Conservation (phyloP, 1,140 invertebrate species). For the Platorchestia sp. region DNA sequence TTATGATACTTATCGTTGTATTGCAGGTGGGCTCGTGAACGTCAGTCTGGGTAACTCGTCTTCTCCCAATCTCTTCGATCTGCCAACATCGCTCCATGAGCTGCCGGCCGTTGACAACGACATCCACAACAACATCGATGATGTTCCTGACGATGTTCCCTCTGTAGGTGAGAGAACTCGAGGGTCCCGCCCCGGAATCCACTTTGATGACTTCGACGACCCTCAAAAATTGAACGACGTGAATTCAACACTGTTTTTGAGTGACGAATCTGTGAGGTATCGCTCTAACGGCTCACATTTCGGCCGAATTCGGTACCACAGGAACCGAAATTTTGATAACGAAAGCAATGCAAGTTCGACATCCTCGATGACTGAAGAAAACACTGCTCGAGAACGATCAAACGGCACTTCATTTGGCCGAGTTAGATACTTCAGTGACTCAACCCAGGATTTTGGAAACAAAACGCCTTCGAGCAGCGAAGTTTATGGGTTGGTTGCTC, state of each 20-base stretch:
- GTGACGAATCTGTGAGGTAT: not conserved
- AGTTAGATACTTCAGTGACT: not conserved
- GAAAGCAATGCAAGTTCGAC: not conserved
- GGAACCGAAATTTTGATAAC: not conserved
- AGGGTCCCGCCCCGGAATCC: not conserved
- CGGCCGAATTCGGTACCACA: not conserved
- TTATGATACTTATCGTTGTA: not conserved
- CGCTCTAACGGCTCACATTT: not conserved
- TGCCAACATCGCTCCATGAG: not conserved
- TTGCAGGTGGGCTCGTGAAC: not conserved
- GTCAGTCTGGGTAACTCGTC: not conserved
- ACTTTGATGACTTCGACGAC: not conserved
- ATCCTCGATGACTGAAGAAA: not conserved
- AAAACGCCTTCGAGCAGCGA: not conserved
- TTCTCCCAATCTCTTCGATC: not conserved
- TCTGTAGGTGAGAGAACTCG: not conserved
- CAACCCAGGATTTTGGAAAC: not conserved
- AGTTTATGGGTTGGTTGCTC: not conserved
- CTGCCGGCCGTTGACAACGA: not conserved
- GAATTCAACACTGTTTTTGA: not conserved
- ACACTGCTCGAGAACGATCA: not conserved
- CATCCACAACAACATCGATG: not conserved
- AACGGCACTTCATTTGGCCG: not conserved
- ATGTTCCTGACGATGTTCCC: not conserved
- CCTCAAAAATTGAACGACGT: not conserved